Base-by-base conservation (phyloP, 1,140 invertebrate genomes). In the Chlorops oryzae region DNA sequence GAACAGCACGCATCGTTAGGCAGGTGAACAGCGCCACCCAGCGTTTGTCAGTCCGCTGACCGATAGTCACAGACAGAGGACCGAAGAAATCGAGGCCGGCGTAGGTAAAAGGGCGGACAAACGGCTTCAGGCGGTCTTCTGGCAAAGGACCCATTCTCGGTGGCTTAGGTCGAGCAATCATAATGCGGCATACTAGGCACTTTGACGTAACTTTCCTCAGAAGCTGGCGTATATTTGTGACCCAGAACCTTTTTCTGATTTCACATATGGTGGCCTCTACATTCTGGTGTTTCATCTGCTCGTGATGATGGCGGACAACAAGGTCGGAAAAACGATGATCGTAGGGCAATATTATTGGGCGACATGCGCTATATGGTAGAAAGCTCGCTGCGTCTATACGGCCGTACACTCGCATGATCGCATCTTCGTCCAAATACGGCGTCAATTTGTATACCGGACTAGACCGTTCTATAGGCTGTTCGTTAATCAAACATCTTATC, bases 1-100 rank as follows among this genome's bases (percentile, higher is more conserved):
- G 48, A 6, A 42, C 28, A n/a, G 48, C 48, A 13, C 48, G 2
- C 12, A 44, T 24, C 3, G 48, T 50, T 22, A 43, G 7, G 21
- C 48, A 50, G 3, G n/a, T n/a, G n/a, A n/a, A n/a, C n/a, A n/a
- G n/a, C n/a, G n/a, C n/a, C n/a, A n/a, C n/a, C n/a, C n/a, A 50
- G 22, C 28, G 22, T 15, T 50, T 39, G 6, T 39, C 37, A 12
- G 7, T 7, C 15, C 37, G 7, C 6, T 17, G 37, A 9, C 17
- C 10, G 7, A 39, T 39, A 7, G 37, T 39, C 10, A 39, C 37
- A 6, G 18, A n/a, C n/a, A n/a, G n/a, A n/a, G n/a, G n/a, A n/a
- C n/a, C n/a, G n/a, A n/a, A n/a, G n/a, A n/a, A n/a, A 17, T 39
- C 37, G 7, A 39, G 15, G 6, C 37, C 37, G 18, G 15, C 37